Percentiles rank a stretch among this genome's conserved stretches.
Conservation (phyloP, 2,113 vertebrate species). For the Lethenteron reissneri region DNA sequence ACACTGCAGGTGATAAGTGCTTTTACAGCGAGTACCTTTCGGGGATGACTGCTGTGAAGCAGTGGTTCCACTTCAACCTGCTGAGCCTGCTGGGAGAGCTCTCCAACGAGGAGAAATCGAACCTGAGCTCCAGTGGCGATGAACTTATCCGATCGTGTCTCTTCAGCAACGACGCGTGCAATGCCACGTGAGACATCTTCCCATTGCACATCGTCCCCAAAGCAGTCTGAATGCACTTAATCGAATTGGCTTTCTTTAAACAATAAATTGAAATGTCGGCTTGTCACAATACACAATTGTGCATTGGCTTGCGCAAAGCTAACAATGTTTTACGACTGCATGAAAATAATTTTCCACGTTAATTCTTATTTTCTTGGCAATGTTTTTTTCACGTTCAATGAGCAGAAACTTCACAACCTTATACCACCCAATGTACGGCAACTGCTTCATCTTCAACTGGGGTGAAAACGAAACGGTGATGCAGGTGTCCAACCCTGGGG, state of each 20-base stretch:
- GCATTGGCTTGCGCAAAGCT: too few relatives aligned
- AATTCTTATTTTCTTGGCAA: too few relatives aligned
- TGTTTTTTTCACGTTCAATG: neutral
- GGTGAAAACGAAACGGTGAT: slow-evolving; percentile 24
- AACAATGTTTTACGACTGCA: too few relatives aligned
- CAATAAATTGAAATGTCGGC: too few relatives aligned
- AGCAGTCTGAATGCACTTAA: too few relatives aligned
- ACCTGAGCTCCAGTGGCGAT: slow-evolving; percentile 29
- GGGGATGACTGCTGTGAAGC: slow-evolving; percentile 24
- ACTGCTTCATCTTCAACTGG: slow-evolving; percentile 53
- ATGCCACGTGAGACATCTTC: slow-evolving; percentile 22
- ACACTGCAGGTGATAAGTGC: slow-evolving; percentile 18
- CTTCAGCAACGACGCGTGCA: slow-evolving; percentile 31
- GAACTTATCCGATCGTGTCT: slow-evolving; percentile 37
- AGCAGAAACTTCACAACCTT: slow-evolving; percentile 38
- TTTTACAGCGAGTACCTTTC: slow-evolving; percentile 34
- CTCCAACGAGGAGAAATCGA: slow-evolving; percentile 15
- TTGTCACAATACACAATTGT: too few relatives aligned
- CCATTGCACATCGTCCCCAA: too few relatives aligned
- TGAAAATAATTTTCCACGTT: too few relatives aligned
- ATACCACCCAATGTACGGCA: slow-evolving; percentile 36
- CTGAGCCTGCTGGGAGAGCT: slow-evolving; percentile 33
- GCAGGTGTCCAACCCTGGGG: slow-evolving; percentile 31
- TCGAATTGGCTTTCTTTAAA: too few relatives aligned
- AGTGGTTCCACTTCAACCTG: slow-evolving; percentile 40